Evolutionary conservation across 2,113 vertebrate species (phyloP), one percentile per base, ranked within the genome.

Genomic region (Nesospiza acunhae): DNA sequence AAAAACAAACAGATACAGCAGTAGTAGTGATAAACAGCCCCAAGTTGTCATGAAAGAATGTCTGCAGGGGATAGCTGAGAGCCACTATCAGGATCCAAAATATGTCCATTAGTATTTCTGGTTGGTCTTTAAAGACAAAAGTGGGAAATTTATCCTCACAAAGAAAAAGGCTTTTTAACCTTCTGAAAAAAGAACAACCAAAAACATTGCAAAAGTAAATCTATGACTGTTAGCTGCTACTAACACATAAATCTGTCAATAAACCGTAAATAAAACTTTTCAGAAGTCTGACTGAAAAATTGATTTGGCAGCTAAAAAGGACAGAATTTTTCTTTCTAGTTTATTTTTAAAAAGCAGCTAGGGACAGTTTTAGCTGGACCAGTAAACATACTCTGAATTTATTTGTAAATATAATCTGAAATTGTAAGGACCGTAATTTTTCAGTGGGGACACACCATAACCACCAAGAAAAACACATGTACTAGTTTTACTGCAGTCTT

Each of bases 51-150:
- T 9, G 26, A 28, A 80, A 64, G 6, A 31, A 28, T 33, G 10
- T 55, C 33, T 59, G 33, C 24, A 86, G 26, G 3, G 20, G 53
- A 31, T 4, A 19, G 10, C 1, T 7, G 9, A 79, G 3, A 76
- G 21, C 6, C 35, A 55, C 0, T 0, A 47, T 28, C 4, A 44
- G 13, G 13, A 85, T 49, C 27, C 16, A 30, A 62, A 13, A 78
- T 8, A 63, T 3, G 31, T 9, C 20, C 0, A 0, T 41, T 35
- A 67, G 66, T 5, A 28, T n/a, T 91, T 74, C 27, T 64, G 10
- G 7, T 4, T 33, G 21, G 30, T 50, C 33, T 76, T 84, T 33
- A 52, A 55, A 84, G 26, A 80, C 9, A 33, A 17, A 56, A 9
- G 33, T 49, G n/a, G 37, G 10, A 67, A 85, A 67, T 26, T 15